These are phyloP conservation scores for Melikaiella ostensackeni DNA, from an alignment of 2,888 invertebrate species.

Conservation along the genomic window DNA sequence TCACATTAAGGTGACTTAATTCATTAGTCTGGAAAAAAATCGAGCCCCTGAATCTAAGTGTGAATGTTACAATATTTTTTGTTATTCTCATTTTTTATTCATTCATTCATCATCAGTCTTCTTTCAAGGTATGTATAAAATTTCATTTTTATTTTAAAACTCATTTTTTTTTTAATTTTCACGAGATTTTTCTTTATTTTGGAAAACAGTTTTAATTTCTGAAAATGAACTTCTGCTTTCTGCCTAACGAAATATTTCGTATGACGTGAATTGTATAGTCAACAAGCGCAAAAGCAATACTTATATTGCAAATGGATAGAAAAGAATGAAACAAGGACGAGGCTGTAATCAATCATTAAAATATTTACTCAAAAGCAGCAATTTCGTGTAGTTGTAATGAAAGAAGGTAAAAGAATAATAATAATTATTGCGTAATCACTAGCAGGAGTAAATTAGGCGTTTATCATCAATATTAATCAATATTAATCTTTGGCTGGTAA, in stretches of 20 bases:
- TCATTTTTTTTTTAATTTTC: neutral
- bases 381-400: slow-evolving; percentile 26
- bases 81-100: neutral
- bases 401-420: slow-evolving; percentile 35
- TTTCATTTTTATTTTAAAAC: slow-evolving; percentile 25
- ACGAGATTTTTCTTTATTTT: neutral
- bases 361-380: slow-evolving; percentile 29
- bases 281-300: slow-evolving; percentile 2
- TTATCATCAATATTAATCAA: slow-evolving; percentile 26
- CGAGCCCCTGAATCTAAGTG: neutral
- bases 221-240: slow-evolving; percentile 18
- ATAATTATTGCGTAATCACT: slow-evolving; percentile 16
- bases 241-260: slow-evolving; percentile 29
- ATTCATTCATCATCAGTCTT: slow-evolving; percentile 30
- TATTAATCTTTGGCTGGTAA: slow-evolving; percentile 34
- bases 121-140: slow-evolving; percentile 34
- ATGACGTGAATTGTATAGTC: neutral
- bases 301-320: slow-evolving; percentile 1
- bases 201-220: neutral
- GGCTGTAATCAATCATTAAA: slow-evolving; percentile 33
- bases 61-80: neutral
- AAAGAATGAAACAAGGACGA: slow-evolving; percentile 23
- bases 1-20: neutral
- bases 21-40: neutral
- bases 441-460: slow-evolving; percentile 11